phyloP scores from a whole-genome alignment of 2,797 vertebrate genomes.

The Merluccius polli region DNA sequence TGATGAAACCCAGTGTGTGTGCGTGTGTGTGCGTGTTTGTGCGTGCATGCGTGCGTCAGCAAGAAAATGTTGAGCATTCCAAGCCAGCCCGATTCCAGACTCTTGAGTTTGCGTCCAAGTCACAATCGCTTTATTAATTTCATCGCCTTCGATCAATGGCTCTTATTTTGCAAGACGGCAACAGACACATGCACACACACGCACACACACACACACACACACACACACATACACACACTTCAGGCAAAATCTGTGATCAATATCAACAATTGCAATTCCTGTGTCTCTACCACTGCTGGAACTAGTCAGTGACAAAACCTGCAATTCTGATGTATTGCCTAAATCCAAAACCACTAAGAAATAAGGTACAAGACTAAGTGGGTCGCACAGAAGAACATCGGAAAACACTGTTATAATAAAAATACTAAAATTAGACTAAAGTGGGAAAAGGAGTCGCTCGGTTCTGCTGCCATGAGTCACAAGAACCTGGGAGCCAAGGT shows the following conservation, averaged over 20 bases:
- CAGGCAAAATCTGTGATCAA: too few species aligned
- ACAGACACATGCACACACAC: too few species aligned
- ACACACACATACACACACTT: neutral
- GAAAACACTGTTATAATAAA: neutral
- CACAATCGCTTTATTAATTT: constrained; percentile 65
- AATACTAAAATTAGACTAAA: neutral
- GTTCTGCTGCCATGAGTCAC: neutral
- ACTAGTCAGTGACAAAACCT: neutral
- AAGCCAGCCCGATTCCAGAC: constrained; percentile 16
- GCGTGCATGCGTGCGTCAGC: too few species aligned
- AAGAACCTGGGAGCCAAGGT: neutral
- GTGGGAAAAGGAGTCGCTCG: neutral
- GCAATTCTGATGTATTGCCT: neutral
- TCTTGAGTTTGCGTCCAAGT: constrained; percentile 45
- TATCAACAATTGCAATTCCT: too few species aligned
- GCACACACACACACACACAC: constrained; percentile 2
- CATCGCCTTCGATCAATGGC: constrained; percentile 58
- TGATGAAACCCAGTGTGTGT: neutral
- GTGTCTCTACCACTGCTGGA: too few species aligned
- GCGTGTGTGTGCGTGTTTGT: too few species aligned
- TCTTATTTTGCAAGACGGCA: constrained; percentile 31
- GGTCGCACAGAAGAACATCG: neutral
- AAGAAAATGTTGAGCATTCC: neutral
- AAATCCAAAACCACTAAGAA: neutral
- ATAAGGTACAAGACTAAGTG: neutral